Percentiles rank a stretch among this genome's conserved stretches.
These are phyloP conservation scores for Frankliniella intonsa DNA, from an alignment of 2,888 invertebrate species.

Conservation along the genomic window DNA sequence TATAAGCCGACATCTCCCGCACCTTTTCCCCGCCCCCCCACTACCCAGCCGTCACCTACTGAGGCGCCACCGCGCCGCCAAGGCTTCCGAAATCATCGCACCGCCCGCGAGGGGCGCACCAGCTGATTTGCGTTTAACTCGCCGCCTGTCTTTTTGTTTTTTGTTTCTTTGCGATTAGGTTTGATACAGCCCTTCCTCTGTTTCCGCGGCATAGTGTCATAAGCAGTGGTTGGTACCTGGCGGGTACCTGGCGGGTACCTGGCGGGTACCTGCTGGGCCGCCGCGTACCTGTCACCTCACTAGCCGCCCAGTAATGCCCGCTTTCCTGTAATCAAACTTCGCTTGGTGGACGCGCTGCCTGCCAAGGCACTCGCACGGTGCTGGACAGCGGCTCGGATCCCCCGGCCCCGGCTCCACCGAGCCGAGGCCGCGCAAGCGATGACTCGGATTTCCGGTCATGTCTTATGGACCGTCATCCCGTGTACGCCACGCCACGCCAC, in stretches of 20 bases:
- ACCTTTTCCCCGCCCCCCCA: too few species aligned
- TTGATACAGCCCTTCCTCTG: background rate
- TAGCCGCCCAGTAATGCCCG: background rate
- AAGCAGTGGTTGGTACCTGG: background rate
- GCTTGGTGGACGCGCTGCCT: background rate
- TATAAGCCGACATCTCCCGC: too few species aligned
- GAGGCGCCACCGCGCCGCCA: too few species aligned
- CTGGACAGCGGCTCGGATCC: background rate
- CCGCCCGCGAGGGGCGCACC: background rate
- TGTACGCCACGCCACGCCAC: too few species aligned
- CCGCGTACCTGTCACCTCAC: background rate
- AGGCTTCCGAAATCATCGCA: too few species aligned
- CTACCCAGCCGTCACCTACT: too few species aligned
- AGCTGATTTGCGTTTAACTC: background rate
- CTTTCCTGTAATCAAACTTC: slow-evolving; percentile 26
- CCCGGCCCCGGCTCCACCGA: background rate
- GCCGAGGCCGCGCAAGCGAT: background rate
- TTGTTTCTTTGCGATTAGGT: background rate
- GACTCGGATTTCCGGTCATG: background rate
- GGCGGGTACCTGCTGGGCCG: background rate
- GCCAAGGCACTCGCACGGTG: background rate
- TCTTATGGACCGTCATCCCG: too few species aligned
- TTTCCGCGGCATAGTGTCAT: background rate
- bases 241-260: background rate
- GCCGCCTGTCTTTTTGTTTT: background rate